A percentile compares a stretch with the other conserved stretches of the same genome.
Evolutionary conservation across 2,113 vertebrate genomes (phyloP).

Genomic region (Terrapene triunguis): DNA sequence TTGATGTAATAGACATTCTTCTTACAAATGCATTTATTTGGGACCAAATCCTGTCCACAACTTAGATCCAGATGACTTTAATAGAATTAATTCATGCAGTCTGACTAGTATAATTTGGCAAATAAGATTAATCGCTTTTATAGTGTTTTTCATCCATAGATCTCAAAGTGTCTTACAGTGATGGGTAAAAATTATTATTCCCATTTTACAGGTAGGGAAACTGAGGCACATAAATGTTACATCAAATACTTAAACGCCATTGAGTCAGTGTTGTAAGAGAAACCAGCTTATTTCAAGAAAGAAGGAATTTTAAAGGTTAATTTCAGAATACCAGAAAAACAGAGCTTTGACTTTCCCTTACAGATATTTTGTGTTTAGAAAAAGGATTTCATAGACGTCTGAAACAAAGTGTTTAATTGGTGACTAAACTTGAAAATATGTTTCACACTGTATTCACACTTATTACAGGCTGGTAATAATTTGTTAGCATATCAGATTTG

Average conservation of each 20-base stretch:
- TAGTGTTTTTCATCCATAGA: not conserved
- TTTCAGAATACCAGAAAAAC: not conserved
- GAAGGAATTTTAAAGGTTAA: not conserved
- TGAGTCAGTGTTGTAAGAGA: not conserved
- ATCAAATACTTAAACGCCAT: not conserved
- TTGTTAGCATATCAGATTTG: slow-evolving; percentile 19
- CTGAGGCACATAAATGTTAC: not conserved
- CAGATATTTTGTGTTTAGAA: not conserved
- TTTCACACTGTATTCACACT: not conserved
- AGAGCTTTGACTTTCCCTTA: slow-evolving; percentile 22
- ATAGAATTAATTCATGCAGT: not conserved
- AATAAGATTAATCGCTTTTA: not conserved
- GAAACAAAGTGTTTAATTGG: not conserved
- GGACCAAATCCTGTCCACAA: not conserved
- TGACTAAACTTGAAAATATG: not conserved
- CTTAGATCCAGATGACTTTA: not conserved
- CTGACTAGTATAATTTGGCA: not conserved
- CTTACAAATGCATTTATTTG: not conserved
- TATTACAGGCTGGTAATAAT: not conserved
- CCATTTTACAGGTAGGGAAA: not conserved
- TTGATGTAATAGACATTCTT: not conserved
- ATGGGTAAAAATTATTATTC: not conserved
- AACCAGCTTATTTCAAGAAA: not conserved
- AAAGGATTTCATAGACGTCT: not conserved
- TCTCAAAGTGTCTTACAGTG: slow-evolving; percentile 9